Base-by-base conservation (phyloP, 2,797 vertebrate genomes). In the Salmo trutta region DNA sequence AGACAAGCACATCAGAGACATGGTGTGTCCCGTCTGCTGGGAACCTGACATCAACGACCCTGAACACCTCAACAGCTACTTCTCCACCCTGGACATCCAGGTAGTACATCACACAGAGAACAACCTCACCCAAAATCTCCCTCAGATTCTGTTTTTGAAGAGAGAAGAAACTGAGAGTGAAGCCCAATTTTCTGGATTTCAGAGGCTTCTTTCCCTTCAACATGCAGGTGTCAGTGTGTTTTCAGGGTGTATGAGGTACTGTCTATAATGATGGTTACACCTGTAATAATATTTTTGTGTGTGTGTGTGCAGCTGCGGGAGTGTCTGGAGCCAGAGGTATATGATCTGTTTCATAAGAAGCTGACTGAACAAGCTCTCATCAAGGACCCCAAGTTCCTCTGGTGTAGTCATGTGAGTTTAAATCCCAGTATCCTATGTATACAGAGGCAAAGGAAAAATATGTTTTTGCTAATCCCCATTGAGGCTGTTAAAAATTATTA, bases 301-400 rank as follows among this genome's bases (percentile, higher is more conserved):
- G 64, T 77, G 68, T 74, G 47, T 81, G 17, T 52, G 29, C 79
- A 97, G 96, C 92, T 97, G 52, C 90, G 96, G 4, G 95, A 96
- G 53, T 97, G 95, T 84, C 91, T 98, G 47, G 96, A 97, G 78
- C 89, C 88, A 0, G 96, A 98, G 41, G 96, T 96, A 5, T 98
- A 97, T 0, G 94, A 96, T 1, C 92, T 98, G 4, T 98, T 97
- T 85, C 96, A 96, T 69, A 97, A 97, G 91, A 98, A 98, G 85
- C 91, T 98, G 83, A 97, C 96, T 0, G 97, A 98, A 66, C 94
- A 94, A 69, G 96, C 96, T 4, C 94, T 98, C 0, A 97, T 97
- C 88, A 95, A 96, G 77, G 96, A 97, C 85, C 96, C 97, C 53
- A 98, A 98, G 88, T 98, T 98, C 87, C 91, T 96, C 69, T 98